A percentile compares a stretch with the other conserved stretches of the same genome.
phyloP scores from a whole-genome alignment of 2,113 vertebrate genomes.

The Scopus umbretta region DNA sequence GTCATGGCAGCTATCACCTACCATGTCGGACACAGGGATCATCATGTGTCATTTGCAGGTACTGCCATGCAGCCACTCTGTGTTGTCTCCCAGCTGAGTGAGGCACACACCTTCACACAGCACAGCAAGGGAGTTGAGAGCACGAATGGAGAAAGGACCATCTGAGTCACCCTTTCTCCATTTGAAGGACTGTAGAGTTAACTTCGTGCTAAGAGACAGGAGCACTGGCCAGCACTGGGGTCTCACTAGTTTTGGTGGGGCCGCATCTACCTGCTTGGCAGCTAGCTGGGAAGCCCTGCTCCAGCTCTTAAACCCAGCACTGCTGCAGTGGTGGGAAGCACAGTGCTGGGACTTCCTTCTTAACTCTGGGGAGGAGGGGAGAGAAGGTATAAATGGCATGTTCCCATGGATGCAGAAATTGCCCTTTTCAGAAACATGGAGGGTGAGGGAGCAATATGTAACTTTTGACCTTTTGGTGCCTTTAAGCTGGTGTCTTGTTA shows the following conservation, averaged over 20 bases:
- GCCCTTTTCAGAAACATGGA: not conserved
- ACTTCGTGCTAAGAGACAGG: not conserved
- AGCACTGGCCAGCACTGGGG: not conserved
- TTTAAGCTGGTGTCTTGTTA: slow-evolving; percentile 1
- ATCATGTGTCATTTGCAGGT: not conserved
- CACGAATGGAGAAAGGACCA: not conserved
- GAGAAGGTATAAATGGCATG: not conserved
- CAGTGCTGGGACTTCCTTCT: not conserved
- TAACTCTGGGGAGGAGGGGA: not conserved
- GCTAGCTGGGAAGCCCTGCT: not conserved
- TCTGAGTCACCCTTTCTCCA: not conserved
- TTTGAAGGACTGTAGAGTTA: not conserved
- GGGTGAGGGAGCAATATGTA: not conserved
- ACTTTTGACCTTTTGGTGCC: slow-evolving; percentile 12
- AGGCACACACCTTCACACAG: not conserved
- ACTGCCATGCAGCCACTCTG: not conserved
- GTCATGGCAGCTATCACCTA: accelerated
- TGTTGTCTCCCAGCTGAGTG: not conserved
- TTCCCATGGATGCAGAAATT: not conserved
- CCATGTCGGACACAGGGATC: accelerated
- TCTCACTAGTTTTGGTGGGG: not conserved
- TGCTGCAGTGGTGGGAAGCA: not conserved
- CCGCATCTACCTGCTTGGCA: not conserved
- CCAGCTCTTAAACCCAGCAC: not conserved
- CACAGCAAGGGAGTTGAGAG: not conserved